These are phyloP conservation scores for Ctenochaetus hawaiiensis DNA, from an alignment of 2,797 vertebrate species.

Conservation along the genomic window DNA sequence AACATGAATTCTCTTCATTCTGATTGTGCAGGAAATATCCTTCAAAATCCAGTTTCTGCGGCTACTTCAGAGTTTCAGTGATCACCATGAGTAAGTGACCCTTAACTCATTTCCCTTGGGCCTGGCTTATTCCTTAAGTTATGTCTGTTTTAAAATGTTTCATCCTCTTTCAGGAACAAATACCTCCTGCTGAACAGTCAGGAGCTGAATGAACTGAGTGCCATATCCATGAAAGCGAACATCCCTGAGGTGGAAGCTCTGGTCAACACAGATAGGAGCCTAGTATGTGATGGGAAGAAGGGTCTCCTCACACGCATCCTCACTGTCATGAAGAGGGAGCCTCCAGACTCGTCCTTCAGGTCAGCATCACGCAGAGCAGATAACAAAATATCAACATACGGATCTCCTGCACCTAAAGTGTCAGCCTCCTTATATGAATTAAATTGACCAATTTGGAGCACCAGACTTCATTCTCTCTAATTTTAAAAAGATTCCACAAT, in stretches of 20 bases:
- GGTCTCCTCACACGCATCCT: conserved; percentile 95
- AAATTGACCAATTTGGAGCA: background rate
- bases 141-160: background rate
- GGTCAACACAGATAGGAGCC: conserved; percentile 96
- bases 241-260: conserved; percentile 98
- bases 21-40: conserved; percentile 91
- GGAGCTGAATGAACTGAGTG: conserved; percentile 96
- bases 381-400: background rate
- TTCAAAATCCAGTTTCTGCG: conserved; percentile 98
- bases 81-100: conserved; percentile 96
- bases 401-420: background rate
- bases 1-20: background rate
- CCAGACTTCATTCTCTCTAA: background rate
- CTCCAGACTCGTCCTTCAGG: conserved; percentile 98
- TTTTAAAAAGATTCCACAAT: background rate
- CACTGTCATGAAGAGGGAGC: conserved; percentile 98
- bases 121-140: background rate
- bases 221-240: conserved; percentile 97
- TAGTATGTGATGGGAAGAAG: conserved; percentile 98
- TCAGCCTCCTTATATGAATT: background rate
- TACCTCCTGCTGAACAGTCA: conserved; percentile 96
- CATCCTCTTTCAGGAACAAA: conserved; percentile 90
- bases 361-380: conserved; percentile 57
- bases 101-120: background rate
- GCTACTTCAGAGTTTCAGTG: conserved; percentile 98